These are phyloP conservation scores for Siniperca chuatsi DNA, from an alignment of 2,113 vertebrate genomes.

Conservation along the genomic window DNA sequence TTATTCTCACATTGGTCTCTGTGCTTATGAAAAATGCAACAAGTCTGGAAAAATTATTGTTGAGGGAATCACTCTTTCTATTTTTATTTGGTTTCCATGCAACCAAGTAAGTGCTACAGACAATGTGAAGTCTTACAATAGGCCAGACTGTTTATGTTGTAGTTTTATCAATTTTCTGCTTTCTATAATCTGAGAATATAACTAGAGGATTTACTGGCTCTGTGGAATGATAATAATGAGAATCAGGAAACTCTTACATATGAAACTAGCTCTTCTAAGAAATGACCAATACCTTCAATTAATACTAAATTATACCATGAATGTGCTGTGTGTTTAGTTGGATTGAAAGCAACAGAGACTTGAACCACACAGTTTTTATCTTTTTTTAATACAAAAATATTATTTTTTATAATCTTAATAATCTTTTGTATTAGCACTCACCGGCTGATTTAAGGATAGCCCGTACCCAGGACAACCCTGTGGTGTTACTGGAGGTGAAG, in stretches of 20 bases:
- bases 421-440: constrained; percentile 70
- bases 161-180: constrained; percentile 49
- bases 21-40: constrained; percentile 45
- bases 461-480: constrained; percentile 77
- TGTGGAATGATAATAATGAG: neutral
- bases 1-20: constrained; percentile 41
- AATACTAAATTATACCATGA: neutral
- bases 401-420: neutral
- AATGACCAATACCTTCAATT: neutral
- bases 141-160: constrained; percentile 38
- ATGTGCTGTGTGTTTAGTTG: neutral
- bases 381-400: neutral
- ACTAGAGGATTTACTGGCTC: constrained; percentile 18
- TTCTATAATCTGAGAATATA: constrained; percentile 24
- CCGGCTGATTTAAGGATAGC: constrained; percentile 87
- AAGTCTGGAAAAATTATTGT: constrained; percentile 48
- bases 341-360: neutral
- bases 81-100: constrained; percentile 66
- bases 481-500: constrained; percentile 80
- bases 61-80: constrained; percentile 47
- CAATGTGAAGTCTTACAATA: constrained; percentile 27
- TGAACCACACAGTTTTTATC: too few species aligned
- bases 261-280: constrained; percentile 3
- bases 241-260: neutral
- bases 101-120: constrained; percentile 34